Conservation (phyloP, 2,113 vertebrate genomes). For the Trinectes maculatus region DNA sequence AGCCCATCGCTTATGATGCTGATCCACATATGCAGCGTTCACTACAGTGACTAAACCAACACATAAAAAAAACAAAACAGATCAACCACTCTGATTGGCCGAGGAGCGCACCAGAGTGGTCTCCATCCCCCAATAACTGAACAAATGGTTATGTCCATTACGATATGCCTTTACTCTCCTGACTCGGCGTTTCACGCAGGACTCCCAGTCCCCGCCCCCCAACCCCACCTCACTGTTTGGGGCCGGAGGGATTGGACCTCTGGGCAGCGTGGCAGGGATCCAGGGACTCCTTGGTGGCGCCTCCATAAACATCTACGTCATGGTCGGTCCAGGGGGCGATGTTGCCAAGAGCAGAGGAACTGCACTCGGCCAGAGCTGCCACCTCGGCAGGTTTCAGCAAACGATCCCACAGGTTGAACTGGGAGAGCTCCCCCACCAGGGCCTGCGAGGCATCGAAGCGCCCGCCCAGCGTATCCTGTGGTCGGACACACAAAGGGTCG, state of each 20-base stretch:
- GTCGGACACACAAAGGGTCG: not conserved
- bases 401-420: constrained; percentile 95
- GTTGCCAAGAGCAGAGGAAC: constrained; percentile 85
- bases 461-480: constrained; percentile 89
- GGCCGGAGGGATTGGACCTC: constrained; percentile 73
- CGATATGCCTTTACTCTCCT: constrained; percentile 17
- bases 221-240: constrained; percentile 82
- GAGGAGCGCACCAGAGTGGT: constrained; percentile 20
- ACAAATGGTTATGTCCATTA: constrained; percentile 31
- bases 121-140: constrained; percentile 21
- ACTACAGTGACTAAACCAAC: constrained; percentile 60
- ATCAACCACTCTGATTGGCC: constrained; percentile 41
- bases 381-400: constrained; percentile 88
- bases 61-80: constrained; percentile 64
- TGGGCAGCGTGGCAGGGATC: constrained; percentile 84
- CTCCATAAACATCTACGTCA: constrained; percentile 90
- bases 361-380: constrained; percentile 89
- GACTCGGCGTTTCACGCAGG: constrained; percentile 3
- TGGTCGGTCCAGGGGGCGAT: constrained; percentile 93
- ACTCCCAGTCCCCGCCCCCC: not conserved
- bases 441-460: constrained; percentile 96
- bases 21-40: constrained; percentile 41
- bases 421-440: constrained; percentile 92
- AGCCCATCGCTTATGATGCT: not conserved
- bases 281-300: constrained; percentile 86